A percentile compares a stretch with the other conserved stretches of the same genome.
Evolutionary conservation across 92 coral and sea anemone genomes (phyloP).

Genomic region (Porites cylindrica): DNA sequence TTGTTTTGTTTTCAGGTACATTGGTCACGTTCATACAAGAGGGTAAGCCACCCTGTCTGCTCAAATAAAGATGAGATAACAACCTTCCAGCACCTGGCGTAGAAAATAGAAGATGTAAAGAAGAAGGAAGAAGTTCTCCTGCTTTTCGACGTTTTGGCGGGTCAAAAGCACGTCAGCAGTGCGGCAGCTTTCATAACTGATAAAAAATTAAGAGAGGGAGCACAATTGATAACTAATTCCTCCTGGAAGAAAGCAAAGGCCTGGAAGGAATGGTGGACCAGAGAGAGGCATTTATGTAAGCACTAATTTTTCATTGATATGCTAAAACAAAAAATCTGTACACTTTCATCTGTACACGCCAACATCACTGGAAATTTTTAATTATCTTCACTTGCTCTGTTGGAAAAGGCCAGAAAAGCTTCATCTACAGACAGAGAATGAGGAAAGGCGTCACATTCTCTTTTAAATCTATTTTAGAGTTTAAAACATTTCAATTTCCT

Average conservation of each 20-base stretch:
- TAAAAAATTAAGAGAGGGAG: background rate
- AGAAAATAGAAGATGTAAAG: background rate
- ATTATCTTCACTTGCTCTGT: no score
- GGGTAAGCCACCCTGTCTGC: slow-evolving; percentile 19
- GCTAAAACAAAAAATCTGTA: background rate
- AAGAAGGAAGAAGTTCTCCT: slow-evolving; percentile 1
- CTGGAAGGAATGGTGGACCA: slow-evolving; percentile 55
- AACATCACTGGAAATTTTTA: background rate
- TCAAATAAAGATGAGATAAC: background rate
- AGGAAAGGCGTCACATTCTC: background rate
- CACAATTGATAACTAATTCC: background rate
- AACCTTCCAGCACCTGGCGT: slow-evolving; percentile 13
- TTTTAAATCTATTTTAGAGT: background rate
- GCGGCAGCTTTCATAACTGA: background rate
- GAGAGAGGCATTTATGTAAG: slow-evolving; percentile 40
- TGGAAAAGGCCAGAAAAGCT: no score
- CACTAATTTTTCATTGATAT: background rate
- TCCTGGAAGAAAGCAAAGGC: slow-evolving; percentile 3
- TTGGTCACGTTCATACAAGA: slow-evolving; percentile 37
- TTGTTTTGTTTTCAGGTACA: slow-evolving; percentile 8
- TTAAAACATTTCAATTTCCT: no score
- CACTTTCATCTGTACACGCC: background rate
- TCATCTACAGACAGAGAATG: background rate
- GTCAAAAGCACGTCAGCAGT: slow-evolving; percentile 4
- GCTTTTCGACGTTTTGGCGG: slow-evolving; percentile 12